A percentile compares a stretch with the other conserved stretches of the same genome.
Conservation (phyloP, 2,888 invertebrate genomes). For the Creontiades dilutus region DNA sequence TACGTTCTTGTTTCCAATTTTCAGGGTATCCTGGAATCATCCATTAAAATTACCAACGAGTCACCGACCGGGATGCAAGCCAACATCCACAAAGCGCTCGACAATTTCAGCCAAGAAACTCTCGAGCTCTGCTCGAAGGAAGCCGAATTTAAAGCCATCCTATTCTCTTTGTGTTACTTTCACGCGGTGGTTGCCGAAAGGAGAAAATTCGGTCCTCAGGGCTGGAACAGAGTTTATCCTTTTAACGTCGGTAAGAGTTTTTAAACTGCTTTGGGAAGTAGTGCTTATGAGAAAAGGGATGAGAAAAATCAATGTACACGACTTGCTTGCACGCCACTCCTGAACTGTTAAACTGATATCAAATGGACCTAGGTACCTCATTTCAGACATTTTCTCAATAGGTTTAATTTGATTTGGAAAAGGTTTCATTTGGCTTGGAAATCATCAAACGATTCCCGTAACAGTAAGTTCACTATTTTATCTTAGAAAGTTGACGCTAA, state of each 20-base stretch:
- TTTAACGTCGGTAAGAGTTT: constrained; percentile 92
- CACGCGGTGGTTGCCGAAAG: constrained; percentile 97
- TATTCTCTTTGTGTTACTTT: constrained; percentile 96
- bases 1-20: background rate
- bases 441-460: no score
- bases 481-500: no score
- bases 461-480: no score
- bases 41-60: constrained; percentile 98
- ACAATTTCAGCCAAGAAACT: constrained; percentile 96
- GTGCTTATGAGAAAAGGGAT: no score
- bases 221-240: constrained; percentile 97
- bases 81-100: constrained; percentile 95
- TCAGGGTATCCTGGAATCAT: constrained; percentile 94
- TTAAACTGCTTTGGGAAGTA: background rate
- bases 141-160: constrained; percentile 96
- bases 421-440: no score
- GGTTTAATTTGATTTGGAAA: no score
- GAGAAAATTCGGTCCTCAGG: constrained; percentile 96
- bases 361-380: no score
- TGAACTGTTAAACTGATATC: no score
- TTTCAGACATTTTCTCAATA: no score
- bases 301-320: no score
- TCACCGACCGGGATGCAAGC: constrained; percentile 98
- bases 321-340: no score
- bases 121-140: constrained; percentile 97